These are phyloP conservation scores for Elaphurus davidianus DNA, from an alignment of 2,113 vertebrate species.

Conservation along the genomic window DNA sequence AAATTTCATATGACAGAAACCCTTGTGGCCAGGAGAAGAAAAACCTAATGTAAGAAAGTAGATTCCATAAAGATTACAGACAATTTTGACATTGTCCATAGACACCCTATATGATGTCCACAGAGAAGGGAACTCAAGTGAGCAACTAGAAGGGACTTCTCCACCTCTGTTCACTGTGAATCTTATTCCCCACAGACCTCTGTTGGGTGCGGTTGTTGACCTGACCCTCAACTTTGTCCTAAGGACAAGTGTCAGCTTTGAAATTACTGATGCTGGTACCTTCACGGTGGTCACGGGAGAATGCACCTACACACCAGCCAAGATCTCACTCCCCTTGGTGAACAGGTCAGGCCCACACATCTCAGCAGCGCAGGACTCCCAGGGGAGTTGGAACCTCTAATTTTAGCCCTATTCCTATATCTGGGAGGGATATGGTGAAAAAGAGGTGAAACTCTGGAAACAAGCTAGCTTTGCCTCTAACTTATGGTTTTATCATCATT, in stretches of 20 bases:
- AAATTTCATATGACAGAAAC: too few relatives aligned
- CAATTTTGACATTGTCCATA: too few relatives aligned
- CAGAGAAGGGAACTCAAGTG: too few relatives aligned
- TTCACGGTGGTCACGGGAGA: fast-evolving
- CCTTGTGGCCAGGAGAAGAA: too few relatives aligned
- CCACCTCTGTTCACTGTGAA: background rate
- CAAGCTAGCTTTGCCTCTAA: background rate
- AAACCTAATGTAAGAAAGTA: too few relatives aligned
- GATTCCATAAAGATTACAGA: too few relatives aligned
- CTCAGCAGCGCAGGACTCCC: background rate
- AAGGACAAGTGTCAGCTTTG: too few relatives aligned
- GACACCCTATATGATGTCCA: too few relatives aligned
- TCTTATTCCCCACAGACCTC: background rate
- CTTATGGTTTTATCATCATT: background rate
- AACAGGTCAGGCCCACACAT: background rate
- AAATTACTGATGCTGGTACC: too few relatives aligned
- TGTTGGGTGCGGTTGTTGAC: fast-evolving
- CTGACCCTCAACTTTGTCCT: background rate
- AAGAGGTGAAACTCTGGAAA: background rate
- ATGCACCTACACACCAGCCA: fast-evolving
- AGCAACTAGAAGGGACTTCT: background rate
- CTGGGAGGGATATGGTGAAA: background rate
- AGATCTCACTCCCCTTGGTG: background rate
- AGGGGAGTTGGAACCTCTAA: background rate
- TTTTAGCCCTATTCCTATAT: background rate